These are phyloP conservation scores for Blastobasis lacticolella DNA, from an alignment of 2,888 invertebrate species.

Conservation along the genomic window DNA sequence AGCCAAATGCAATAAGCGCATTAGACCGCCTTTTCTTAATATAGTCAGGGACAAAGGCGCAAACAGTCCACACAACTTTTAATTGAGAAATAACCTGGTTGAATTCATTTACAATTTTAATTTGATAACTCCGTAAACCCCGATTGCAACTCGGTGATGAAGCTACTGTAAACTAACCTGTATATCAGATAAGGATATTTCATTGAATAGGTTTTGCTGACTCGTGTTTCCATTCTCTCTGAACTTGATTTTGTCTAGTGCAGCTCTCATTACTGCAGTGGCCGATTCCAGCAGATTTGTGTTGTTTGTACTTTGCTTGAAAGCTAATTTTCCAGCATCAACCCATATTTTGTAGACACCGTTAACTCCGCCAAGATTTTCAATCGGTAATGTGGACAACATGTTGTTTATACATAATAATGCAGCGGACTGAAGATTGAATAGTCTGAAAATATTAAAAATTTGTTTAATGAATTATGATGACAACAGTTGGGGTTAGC, in stretches of 20 bases:
- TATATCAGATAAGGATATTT: slow-evolving; percentile 73
- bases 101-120: no score
- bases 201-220: slow-evolving; percentile 61
- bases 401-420: slow-evolving; percentile 82
- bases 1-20: no score
- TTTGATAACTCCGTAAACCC: no score
- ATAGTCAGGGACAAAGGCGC: no score
- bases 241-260: slow-evolving; percentile 78
- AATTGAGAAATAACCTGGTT: no score
- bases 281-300: slow-evolving; percentile 77
- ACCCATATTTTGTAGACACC: slow-evolving; percentile 78
- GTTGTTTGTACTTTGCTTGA: slow-evolving; percentile 68
- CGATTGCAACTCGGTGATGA: no score
- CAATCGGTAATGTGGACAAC: slow-evolving; percentile 74
- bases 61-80: no score
- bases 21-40: no score
- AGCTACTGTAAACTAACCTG: slow-evolving; percentile 38
- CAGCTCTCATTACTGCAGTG: slow-evolving; percentile 83
- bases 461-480: neutral
- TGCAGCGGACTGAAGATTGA: slow-evolving; percentile 76
- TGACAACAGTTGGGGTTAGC: no score
- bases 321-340: slow-evolving; percentile 77
- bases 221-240: slow-evolving; percentile 38
- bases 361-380: slow-evolving; percentile 78
- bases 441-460: slow-evolving; percentile 39